A percentile compares a stretch with the other conserved stretches of the same genome.
Conservation (phyloP, 2,797 vertebrate species). For the Huso huso region DNA sequence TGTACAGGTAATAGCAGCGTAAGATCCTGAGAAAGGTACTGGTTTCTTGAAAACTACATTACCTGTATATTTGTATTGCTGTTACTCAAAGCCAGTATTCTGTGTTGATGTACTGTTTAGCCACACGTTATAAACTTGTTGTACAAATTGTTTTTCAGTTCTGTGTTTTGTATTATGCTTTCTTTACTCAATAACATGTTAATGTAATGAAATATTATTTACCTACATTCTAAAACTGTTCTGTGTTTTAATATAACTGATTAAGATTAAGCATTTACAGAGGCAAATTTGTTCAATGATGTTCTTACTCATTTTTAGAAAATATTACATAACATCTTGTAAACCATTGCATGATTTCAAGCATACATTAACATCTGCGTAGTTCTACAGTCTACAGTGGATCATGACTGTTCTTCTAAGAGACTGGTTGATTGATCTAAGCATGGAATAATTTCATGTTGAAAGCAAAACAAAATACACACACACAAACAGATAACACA, state of each 20-base stretch:
- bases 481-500: no score
- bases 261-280: not conserved
- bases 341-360: no score
- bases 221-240: not conserved
- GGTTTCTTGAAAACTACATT: not conserved
- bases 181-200: slow-evolving; percentile 31
- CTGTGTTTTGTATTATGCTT: slow-evolving; percentile 60
- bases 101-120: slow-evolving; percentile 32
- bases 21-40: not conserved
- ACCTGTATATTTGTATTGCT: not conserved
- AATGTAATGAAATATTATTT: slow-evolving; percentile 49
- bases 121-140: slow-evolving; percentile 30
- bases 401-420: no score
- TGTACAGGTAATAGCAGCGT: not conserved
- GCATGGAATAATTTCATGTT: no score
- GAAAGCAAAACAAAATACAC: no score
- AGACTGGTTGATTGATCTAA: no score
- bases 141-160: slow-evolving; percentile 37
- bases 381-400: no score
- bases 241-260: not conserved
- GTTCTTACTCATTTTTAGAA: no score
- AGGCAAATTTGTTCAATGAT: no score
- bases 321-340: no score
- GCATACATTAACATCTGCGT: no score
- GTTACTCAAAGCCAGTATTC: not conserved